Conservation (phyloP, 2,797 vertebrate species). For the Anguilla pacifica region DNA sequence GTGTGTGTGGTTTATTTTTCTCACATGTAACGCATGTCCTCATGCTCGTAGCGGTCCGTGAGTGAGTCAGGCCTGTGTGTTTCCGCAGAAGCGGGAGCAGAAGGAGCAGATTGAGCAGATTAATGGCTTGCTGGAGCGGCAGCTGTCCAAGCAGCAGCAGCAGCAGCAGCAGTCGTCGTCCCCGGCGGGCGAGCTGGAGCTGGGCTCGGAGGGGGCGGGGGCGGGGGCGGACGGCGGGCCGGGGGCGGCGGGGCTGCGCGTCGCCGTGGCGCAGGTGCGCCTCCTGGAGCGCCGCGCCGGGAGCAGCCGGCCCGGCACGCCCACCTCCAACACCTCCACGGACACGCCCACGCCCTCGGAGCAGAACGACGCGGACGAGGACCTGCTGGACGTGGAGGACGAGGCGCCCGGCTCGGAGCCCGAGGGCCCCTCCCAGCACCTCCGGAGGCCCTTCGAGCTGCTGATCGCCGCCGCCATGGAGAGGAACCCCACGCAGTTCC, state of each 20-base stretch:
- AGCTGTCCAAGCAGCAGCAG: slow-evolving; percentile 69
- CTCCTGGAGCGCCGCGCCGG: slow-evolving; percentile 85
- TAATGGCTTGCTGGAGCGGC: slow-evolving; percentile 88
- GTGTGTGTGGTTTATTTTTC: not conserved
- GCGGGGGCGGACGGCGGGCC: slow-evolving; percentile 65
- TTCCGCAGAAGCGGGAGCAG: slow-evolving; percentile 88
- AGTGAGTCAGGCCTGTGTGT: not conserved
- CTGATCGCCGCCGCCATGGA: slow-evolving; percentile 97
- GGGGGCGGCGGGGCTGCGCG: slow-evolving; percentile 69
- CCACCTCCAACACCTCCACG: slow-evolving; percentile 91
- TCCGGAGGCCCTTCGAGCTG: slow-evolving; percentile 94
- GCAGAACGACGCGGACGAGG: slow-evolving; percentile 90
- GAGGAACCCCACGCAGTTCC: slow-evolving; percentile 95
- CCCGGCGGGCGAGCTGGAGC: slow-evolving; percentile 86
- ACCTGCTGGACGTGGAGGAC: slow-evolving; percentile 87
- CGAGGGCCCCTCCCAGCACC: slow-evolving; percentile 77
- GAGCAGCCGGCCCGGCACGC: slow-evolving; percentile 91
- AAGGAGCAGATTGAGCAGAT: slow-evolving; percentile 86
- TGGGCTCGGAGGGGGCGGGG: slow-evolving; percentile 68
- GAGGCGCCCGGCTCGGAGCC: slow-evolving; percentile 82
- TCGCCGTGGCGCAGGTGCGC: slow-evolving; percentile 85
- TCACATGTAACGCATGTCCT: not conserved
- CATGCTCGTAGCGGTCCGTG: not conserved
- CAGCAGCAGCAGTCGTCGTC: slow-evolving; percentile 66
- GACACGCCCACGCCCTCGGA: slow-evolving; percentile 90